A percentile compares a stretch with the other conserved stretches of the same genome.
phyloP scores from a whole-genome alignment of 2,113 vertebrate genomes.

The Crocuta crocuta region DNA sequence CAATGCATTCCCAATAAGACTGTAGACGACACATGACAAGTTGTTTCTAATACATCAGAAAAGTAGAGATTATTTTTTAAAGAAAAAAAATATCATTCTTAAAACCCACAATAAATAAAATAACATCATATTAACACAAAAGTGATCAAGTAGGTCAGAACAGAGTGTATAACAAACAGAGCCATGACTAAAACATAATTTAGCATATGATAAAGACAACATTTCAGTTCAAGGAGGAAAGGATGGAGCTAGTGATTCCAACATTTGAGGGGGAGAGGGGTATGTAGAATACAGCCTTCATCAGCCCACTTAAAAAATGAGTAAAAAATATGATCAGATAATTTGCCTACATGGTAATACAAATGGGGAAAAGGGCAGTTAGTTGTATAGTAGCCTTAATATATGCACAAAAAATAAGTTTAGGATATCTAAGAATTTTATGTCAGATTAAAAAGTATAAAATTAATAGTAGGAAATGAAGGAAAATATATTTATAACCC shows the following conservation, averaged over 20 bases:
- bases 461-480: background rate
- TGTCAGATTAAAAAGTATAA: background rate
- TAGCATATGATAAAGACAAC: background rate
- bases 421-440: background rate
- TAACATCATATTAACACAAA: background rate
- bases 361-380: background rate
- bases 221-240: background rate
- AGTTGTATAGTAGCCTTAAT: background rate
- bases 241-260: background rate
- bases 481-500: background rate
- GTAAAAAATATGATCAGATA: background rate
- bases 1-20: background rate
- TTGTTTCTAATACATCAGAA: background rate
- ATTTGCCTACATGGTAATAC: background rate
- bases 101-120: background rate
- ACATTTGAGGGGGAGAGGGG: background rate
- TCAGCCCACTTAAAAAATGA: background rate
- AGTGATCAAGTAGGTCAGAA: background rate
- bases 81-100: background rate
- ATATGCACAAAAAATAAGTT: background rate
- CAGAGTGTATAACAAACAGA: background rate
- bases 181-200: background rate
- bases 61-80: background rate
- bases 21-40: background rate
- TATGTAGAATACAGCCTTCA: background rate